Conservation (phyloP, 2,113 vertebrate genomes). For the Cettia cetti region DNA sequence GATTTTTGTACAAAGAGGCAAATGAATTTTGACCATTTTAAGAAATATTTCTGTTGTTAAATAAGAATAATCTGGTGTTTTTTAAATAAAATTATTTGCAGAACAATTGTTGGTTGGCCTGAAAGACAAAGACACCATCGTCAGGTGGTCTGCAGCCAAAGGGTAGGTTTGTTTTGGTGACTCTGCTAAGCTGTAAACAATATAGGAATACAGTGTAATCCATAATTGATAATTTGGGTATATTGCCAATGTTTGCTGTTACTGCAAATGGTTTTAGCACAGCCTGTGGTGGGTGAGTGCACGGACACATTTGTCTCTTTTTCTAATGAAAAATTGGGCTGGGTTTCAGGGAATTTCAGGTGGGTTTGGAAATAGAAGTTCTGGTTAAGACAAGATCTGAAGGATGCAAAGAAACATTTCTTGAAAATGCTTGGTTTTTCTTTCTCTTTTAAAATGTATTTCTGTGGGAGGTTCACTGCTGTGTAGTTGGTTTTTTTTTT, state of each 20-base stretch:
- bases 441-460: background rate
- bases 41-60: background rate
- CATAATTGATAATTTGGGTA: background rate
- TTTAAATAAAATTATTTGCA: conserved; percentile 64
- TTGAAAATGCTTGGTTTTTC: background rate
- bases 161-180: conserved; percentile 76
- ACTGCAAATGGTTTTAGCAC: background rate
- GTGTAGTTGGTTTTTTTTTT: background rate
- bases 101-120: conserved; percentile 89
- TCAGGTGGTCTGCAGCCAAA: conserved; percentile 97
- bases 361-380: background rate
- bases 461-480: background rate
- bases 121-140: conserved; percentile 95
- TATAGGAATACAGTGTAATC: background rate
- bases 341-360: background rate
- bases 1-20: background rate
- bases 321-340: background rate
- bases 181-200: background rate
- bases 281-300: background rate
- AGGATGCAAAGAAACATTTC: background rate
- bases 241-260: background rate
- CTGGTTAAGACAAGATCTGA: background rate
- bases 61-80: background rate
- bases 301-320: background rate
- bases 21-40: background rate